Evolutionary conservation across 2,888 invertebrate genomes (phyloP).

Genomic region (Rhyacophila evoluta): DNA sequence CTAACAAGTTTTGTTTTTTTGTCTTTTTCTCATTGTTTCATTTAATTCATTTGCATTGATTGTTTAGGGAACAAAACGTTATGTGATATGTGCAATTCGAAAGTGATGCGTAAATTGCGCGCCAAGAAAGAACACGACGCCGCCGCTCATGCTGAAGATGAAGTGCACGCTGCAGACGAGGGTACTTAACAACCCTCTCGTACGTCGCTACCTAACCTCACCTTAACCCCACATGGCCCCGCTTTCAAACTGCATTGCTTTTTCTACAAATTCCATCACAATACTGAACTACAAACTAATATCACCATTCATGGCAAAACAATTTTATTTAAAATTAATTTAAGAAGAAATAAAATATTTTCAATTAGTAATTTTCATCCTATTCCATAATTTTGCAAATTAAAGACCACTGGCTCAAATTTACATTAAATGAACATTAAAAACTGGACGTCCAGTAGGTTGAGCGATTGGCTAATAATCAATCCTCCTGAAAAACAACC

Average conservation of each 20-base stretch:
- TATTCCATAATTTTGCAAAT: too few relatives aligned
- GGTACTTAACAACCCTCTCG: slow-evolving; percentile 56
- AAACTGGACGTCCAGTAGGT: too few relatives aligned
- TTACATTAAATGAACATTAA: too few relatives aligned
- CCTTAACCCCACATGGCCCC: slow-evolving; percentile 7
- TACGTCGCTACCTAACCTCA: slow-evolving; percentile 33
- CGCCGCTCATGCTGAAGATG: slow-evolving; percentile 66
- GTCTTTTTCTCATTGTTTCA: slow-evolving; percentile 34
- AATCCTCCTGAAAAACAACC: too few relatives aligned
- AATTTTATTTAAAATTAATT: too few relatives aligned
- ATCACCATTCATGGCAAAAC: not conserved
- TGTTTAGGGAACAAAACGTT: slow-evolving; percentile 89
- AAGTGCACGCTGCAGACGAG: slow-evolving; percentile 63
- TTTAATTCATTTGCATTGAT: slow-evolving; percentile 45
- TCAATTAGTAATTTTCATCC: too few relatives aligned
- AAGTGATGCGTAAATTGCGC: slow-evolving; percentile 77
- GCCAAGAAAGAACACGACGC: slow-evolving; percentile 72
- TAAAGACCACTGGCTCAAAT: too few relatives aligned
- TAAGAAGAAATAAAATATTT: too few relatives aligned
- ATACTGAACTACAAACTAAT: not conserved
- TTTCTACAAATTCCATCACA: not conserved
- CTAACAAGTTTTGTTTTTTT: slow-evolving; percentile 13
- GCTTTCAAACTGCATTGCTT: not conserved
- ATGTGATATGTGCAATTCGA: slow-evolving; percentile 86
- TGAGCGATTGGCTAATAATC: too few relatives aligned